Conservation (phyloP, 2,888 invertebrate genomes). For the Colletes collaris region DNA sequence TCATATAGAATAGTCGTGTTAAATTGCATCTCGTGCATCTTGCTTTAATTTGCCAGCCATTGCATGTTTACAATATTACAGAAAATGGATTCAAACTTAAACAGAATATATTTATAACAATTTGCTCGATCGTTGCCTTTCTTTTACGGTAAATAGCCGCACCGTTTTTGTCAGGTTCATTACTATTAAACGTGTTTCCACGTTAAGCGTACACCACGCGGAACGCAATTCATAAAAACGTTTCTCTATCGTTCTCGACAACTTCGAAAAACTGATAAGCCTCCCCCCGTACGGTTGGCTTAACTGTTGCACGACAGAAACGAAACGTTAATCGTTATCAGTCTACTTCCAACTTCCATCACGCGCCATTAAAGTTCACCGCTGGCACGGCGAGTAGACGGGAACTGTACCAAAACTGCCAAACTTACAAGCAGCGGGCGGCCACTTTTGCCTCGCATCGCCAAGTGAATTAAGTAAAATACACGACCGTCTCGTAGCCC, state of each 20-base stretch:
- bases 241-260: neutral
- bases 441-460: constrained; percentile 6
- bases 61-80: no score
- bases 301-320: neutral
- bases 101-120: no score
- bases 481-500: neutral
- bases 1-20: no score
- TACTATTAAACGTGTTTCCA: no score
- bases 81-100: no score
- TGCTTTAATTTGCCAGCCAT: no score
- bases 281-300: no score
- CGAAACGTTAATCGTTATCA: neutral
- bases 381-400: neutral
- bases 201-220: neutral
- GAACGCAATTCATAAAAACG: neutral
- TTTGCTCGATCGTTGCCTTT: no score
- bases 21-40: no score
- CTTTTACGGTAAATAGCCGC: no score
- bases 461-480: constrained; percentile 31
- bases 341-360: neutral
- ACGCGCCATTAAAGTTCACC: constrained; percentile 10
- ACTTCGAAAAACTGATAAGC: neutral
- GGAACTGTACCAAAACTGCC: constrained; percentile 8
- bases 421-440: constrained; percentile 8
- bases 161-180: no score